phyloP scores from a whole-genome alignment of 2,888 invertebrate genomes.

The Drosophila paranaensis region DNA sequence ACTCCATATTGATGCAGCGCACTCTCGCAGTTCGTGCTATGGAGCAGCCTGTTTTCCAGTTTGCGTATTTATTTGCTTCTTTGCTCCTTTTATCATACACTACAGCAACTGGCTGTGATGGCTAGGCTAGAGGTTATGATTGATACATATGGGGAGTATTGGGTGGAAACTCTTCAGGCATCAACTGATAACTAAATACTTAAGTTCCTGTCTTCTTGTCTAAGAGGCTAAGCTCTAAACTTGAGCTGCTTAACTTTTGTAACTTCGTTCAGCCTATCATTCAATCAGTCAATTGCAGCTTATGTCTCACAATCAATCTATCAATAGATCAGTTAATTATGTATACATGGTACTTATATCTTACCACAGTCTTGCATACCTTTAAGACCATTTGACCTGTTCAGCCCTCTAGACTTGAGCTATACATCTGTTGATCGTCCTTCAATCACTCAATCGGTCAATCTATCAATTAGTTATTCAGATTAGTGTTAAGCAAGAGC shows the following conservation, averaged over 20 bases:
- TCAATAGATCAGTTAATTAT: not conserved
- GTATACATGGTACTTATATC: too few species aligned
- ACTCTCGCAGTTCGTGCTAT: not conserved
- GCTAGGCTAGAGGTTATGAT: not conserved
- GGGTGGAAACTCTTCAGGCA: not conserved
- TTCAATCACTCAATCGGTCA: not conserved
- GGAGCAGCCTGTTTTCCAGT: constrained; percentile 12
- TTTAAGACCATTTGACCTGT: not conserved
- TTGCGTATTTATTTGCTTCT: constrained; percentile 68
- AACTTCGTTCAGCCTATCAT: not conserved
- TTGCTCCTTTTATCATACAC: constrained; percentile 44
- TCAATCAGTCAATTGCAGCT: too few species aligned
- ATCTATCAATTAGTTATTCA: not conserved
- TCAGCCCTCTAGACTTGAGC: not conserved
- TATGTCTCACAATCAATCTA: not conserved
- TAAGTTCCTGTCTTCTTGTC: not conserved
- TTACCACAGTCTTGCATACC: not conserved
- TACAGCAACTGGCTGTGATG: not conserved
- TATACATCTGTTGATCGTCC: not conserved
- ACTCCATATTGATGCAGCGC: constrained; percentile 5
- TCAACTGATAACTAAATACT: too few species aligned
- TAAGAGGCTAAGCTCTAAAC: not conserved
- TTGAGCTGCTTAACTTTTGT: not conserved
- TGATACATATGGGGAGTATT: not conserved
- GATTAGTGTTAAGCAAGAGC: not conserved